phyloP scores from a whole-genome alignment of 37 sponge, comb jelly and placozoan genomes.

The Chondrosia reniformis region DNA sequence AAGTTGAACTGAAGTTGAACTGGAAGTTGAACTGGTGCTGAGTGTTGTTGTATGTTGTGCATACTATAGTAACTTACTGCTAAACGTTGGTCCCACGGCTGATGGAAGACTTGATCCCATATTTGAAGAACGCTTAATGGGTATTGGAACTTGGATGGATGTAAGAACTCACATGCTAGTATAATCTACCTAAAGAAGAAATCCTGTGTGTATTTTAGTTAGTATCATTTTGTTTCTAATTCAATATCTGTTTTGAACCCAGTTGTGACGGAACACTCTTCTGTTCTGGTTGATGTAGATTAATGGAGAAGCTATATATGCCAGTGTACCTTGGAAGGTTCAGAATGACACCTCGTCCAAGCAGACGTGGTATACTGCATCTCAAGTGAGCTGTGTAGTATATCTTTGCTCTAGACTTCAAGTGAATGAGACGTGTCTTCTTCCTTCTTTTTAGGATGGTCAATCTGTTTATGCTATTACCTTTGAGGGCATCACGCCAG shows the following conservation, averaged over 20 bases:
- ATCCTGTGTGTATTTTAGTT: no score
- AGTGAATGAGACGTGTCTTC: no score
- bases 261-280: no score
- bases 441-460: constrained; percentile 16
- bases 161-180: no score
- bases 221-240: no score
- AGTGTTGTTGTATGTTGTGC: no score
- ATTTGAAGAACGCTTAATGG: constrained; percentile 69
- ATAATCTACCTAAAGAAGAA: no score
- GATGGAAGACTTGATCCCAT: constrained; percentile 71
- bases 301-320: constrained; percentile 78
- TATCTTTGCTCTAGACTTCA: no score
- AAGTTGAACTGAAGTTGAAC: no score
- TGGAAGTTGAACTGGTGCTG: no score
- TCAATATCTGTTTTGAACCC: no score
- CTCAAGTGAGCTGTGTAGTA: constrained; percentile 42
- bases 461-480: constrained; percentile 68
- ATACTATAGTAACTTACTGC: constrained; percentile 67
- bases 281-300: constrained; percentile 23
- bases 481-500: constrained; percentile 43
- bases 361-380: constrained; percentile 64
- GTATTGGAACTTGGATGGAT: constrained; percentile 75
- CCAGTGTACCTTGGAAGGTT: constrained; percentile 51
- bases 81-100: constrained; percentile 77
- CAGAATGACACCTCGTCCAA: constrained; percentile 61